Evolutionary conservation across 92 coral and sea anemone species (phyloP).

Genomic region (Epizoanthus illoricatus): DNA sequence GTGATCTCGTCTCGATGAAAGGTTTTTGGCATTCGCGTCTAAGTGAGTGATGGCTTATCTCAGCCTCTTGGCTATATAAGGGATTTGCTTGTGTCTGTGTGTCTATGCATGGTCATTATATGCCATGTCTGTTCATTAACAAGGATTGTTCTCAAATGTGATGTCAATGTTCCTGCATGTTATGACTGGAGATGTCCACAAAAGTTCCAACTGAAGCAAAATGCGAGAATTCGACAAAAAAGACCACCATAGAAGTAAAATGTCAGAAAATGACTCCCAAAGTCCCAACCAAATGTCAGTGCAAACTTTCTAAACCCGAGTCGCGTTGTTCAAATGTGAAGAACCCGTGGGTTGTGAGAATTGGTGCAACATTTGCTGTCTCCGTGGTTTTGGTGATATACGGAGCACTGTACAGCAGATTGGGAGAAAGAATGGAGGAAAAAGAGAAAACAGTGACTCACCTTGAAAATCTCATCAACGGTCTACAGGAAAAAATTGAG

Average conservation of each 20-base stretch:
- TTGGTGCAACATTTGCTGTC: constrained; percentile 12
- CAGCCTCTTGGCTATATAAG: too few species aligned
- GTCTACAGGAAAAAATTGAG: constrained; percentile 28
- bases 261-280: constrained; percentile 22
- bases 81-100: too few species aligned
- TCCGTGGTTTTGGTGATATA: constrained; percentile 28
- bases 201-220: constrained; percentile 38
- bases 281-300: constrained; percentile 18
- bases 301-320: constrained; percentile 12
- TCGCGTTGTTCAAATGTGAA: constrained; percentile 19
- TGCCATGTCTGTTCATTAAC: background rate
- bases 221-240: constrained; percentile 18
- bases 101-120: too few species aligned
- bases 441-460: constrained; percentile 15
- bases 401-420: constrained; percentile 27
- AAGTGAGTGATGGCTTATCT: too few species aligned
- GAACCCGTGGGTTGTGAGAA: constrained; percentile 28
- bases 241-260: constrained; percentile 12
- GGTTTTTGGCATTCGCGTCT: too few species aligned
- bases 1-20: too few species aligned
- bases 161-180: background rate
- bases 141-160: constrained; percentile 1
- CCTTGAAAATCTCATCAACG: constrained; percentile 22
- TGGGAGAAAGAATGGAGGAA: constrained; percentile 31
- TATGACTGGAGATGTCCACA: constrained; percentile 35